Conservation (phyloP, 2,113 vertebrate genomes). For the Cygnus atratus region DNA sequence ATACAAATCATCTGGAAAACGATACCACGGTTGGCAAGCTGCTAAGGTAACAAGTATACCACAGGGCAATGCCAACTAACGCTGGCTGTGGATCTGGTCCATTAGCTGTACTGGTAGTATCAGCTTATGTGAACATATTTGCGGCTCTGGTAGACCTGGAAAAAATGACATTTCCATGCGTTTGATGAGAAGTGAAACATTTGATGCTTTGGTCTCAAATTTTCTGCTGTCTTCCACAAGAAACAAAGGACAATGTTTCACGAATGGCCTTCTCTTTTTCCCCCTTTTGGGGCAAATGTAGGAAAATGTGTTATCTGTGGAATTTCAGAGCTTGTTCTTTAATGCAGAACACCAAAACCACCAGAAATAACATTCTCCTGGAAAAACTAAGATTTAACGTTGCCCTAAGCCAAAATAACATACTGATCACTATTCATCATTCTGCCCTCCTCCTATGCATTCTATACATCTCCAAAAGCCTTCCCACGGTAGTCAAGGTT, state of each 20-base stretch:
- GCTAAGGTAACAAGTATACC: slow-evolving; percentile 41
- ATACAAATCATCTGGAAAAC: slow-evolving; percentile 51
- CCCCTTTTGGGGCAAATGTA: slow-evolving; percentile 20
- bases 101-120: slow-evolving; percentile 54
- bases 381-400: slow-evolving; percentile 35
- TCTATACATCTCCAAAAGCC: neutral
- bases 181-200: slow-evolving; percentile 64
- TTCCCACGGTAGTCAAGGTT: neutral
- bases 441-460: neutral
- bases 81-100: slow-evolving; percentile 12
- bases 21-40: neutral
- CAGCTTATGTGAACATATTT: slow-evolving; percentile 55
- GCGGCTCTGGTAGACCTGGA: slow-evolving; percentile 54
- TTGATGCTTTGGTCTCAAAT: slow-evolving; percentile 53
- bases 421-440: slow-evolving; percentile 26
- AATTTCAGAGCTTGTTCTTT: slow-evolving; percentile 38
- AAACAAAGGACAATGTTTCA: slow-evolving; percentile 57
- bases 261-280: neutral
- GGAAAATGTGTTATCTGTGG: slow-evolving; percentile 59
- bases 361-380: slow-evolving; percentile 48
- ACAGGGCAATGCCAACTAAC: slow-evolving; percentile 37
- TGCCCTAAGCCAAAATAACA: slow-evolving; percentile 26
- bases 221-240: slow-evolving; percentile 60
- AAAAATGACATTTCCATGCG: slow-evolving; percentile 55
- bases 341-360: slow-evolving; percentile 52